These are phyloP conservation scores for Caenorhabditis sulstoni DNA, from an alignment of 2,888 invertebrate species.

Conservation along the genomic window DNA sequence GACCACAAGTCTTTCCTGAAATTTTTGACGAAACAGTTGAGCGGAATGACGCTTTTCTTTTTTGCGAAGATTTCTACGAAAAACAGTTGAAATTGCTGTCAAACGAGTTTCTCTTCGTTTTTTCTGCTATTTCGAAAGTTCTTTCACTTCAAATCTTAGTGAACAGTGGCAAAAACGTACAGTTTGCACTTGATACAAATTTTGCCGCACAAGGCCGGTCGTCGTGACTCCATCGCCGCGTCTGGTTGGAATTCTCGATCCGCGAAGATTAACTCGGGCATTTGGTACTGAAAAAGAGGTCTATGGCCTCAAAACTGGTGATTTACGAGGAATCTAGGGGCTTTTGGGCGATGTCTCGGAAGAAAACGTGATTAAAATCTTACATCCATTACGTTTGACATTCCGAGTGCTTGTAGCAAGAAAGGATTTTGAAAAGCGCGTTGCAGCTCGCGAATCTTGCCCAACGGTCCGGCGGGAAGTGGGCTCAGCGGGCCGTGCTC, in stretches of 20 bases:
- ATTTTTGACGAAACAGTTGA: conserved; percentile 11
- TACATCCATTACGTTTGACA: conserved; percentile 33
- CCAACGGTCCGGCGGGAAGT: neutral
- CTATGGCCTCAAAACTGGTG: no score
- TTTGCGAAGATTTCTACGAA: no score
- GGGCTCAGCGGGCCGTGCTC: conserved; percentile 5
- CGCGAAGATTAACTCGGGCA: neutral
- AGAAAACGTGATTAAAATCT: no score
- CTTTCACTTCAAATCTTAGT: no score
- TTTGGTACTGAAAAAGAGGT: conserved; percentile 5
- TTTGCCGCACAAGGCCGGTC: conserved; percentile 1
- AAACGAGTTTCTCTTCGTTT: no score
- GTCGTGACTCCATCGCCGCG: conserved; percentile 11
- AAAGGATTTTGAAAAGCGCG: neutral
- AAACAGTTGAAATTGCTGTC: no score
- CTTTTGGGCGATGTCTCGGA: no score
- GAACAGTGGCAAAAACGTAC: conserved; percentile 12
- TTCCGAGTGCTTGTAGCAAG: conserved; percentile 2
- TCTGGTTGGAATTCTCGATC: conserved; percentile 13
- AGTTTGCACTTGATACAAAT: conserved; percentile 21
- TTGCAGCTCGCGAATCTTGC: neutral
- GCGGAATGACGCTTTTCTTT: no score
- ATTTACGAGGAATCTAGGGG: neutral
- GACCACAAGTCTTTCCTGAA: conserved; percentile 84
- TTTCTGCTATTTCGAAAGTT: no score